These are phyloP conservation scores for Spizaetus ornatus DNA, from an alignment of 2,113 vertebrate genomes.

Conservation along the genomic window DNA sequence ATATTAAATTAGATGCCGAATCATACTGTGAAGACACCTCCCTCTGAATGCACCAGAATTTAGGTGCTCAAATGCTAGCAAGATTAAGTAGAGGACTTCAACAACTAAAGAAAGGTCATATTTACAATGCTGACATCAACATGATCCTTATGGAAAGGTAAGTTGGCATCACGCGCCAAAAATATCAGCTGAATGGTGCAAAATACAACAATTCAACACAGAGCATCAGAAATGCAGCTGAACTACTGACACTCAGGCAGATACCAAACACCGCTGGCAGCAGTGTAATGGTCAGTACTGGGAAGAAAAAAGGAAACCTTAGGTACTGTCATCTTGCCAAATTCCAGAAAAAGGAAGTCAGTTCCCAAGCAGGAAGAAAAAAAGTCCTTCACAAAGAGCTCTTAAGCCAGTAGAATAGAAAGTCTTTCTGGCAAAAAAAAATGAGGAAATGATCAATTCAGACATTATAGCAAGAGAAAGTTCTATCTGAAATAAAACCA, in stretches of 20 bases:
- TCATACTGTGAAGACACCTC: background rate
- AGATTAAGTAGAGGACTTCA: background rate
- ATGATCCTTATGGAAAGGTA: background rate
- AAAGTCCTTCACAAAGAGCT: constrained; percentile 8
- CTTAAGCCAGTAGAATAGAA: constrained; percentile 1
- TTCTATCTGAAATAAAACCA: constrained; percentile 22
- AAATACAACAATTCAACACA: background rate
- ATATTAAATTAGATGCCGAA: background rate
- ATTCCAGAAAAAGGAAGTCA: constrained; percentile 36
- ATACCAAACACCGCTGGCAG: background rate
- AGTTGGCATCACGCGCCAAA: background rate
- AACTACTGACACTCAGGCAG: background rate
- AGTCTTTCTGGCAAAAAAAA: background rate
- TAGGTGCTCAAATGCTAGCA: background rate
- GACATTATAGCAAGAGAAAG: background rate
- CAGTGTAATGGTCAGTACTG: background rate
- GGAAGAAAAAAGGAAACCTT: constrained; percentile 1
- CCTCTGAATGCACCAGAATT: background rate
- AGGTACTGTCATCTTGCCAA: constrained; percentile 30
- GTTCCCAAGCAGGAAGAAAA: background rate
- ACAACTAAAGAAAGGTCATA: background rate
- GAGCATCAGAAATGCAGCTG: background rate
- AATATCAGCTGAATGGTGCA: background rate
- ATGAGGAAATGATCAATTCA: background rate
- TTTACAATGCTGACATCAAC: background rate